Evolutionary conservation across 2,888 invertebrate species (phyloP).

Genomic region (Catocala nupta): DNA sequence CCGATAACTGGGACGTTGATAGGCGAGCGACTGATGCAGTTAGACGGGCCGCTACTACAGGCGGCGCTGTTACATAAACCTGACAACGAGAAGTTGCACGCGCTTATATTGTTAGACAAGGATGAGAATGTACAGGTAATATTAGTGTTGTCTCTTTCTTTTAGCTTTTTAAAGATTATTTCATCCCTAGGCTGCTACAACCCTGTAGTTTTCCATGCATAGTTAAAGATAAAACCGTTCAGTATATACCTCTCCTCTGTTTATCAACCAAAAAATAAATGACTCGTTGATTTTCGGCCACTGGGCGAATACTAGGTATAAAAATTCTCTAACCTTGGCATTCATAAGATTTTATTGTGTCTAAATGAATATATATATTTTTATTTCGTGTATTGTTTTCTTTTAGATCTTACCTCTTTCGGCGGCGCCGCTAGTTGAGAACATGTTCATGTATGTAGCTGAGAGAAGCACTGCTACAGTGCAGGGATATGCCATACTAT

Average conservation of each 20-base stretch:
- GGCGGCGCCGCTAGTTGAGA: conserved; percentile 83
- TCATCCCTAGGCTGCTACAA: too few relatives aligned
- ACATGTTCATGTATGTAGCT: conserved; percentile 80
- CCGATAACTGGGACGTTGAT: conserved; percentile 94
- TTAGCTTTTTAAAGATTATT: too few relatives aligned
- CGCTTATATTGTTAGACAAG: conserved; percentile 91
- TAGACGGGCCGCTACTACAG: conserved; percentile 92
- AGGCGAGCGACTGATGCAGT: conserved; percentile 82
- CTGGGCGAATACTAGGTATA: too few relatives aligned
- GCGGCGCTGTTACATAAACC: conserved; percentile 90
- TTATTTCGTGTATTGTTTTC: background rate
- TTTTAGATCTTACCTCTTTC: conserved; percentile 90
- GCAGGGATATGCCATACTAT: conserved; percentile 77
- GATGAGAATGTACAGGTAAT: conserved; percentile 89
- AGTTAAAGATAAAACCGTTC: too few relatives aligned
- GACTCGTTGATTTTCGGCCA: too few relatives aligned
- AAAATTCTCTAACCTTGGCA: background rate
- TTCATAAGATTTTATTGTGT: background rate
- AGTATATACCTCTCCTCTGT: too few relatives aligned
- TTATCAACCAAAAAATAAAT: too few relatives aligned
- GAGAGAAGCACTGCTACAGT: conserved; percentile 76
- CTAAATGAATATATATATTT: too few relatives aligned
- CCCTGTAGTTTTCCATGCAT: too few relatives aligned
- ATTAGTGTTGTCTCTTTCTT: too few relatives aligned
- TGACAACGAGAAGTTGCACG: conserved; percentile 92